phyloP scores from a whole-genome alignment of 1,140 invertebrate species.

The Orchestia grillus region DNA sequence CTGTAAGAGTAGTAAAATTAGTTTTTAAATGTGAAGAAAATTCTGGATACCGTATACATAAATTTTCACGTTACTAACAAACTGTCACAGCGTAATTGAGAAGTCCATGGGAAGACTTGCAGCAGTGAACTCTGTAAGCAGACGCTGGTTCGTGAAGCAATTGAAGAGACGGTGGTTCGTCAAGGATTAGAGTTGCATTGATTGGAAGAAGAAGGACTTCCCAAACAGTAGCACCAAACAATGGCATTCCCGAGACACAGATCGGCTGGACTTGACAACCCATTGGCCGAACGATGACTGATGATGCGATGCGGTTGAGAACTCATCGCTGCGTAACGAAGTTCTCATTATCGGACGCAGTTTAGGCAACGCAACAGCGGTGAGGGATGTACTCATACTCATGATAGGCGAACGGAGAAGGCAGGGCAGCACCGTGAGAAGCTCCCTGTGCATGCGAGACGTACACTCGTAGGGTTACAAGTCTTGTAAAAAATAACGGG shows the following conservation, averaged over 20 bases:
- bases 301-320: not conserved
- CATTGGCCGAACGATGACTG: not conserved
- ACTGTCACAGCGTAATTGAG: not conserved
- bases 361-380: not conserved
- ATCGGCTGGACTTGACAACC: not conserved
- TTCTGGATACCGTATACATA: not conserved
- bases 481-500: not conserved
- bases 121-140: no score
- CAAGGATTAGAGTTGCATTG: not conserved
- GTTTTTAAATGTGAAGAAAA: not conserved
- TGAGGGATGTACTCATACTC: not conserved
- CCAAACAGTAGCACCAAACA: constrained; percentile 9
- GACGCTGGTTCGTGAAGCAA: not conserved
- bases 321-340: constrained; percentile 11
- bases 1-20: not conserved
- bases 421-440: not conserved
- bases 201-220: not conserved
- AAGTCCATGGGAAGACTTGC: not conserved
- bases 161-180: not conserved
- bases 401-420: not conserved
- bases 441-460: not conserved
- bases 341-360: not conserved
- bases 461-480: not conserved
- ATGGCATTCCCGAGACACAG: constrained; percentile 17
- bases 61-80: not conserved